phyloP scores from a whole-genome alignment of 2,888 invertebrate genomes.

The Yponomeuta evonymella region DNA sequence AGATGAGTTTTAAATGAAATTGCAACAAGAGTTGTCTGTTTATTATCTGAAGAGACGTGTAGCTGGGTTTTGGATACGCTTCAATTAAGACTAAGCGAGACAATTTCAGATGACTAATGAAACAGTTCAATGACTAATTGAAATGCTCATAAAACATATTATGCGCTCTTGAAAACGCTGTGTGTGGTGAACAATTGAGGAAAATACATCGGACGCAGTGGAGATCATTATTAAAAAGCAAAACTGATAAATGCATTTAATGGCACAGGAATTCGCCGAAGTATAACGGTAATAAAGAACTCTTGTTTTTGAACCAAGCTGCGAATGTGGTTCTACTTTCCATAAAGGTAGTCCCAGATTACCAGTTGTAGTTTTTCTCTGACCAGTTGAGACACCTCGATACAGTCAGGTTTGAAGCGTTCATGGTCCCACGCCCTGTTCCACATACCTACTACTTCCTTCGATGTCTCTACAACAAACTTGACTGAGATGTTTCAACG shows the following conservation, averaged over 20 bases:
- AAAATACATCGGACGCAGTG: slow-evolving; percentile 3
- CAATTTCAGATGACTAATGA: slow-evolving; percentile 62
- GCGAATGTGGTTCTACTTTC: slow-evolving; percentile 43
- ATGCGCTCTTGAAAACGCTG: slow-evolving; percentile 39
- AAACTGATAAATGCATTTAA: not conserved
- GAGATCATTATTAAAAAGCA: not conserved
- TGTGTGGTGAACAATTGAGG: slow-evolving; percentile 18
- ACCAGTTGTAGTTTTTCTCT: slow-evolving; percentile 45
- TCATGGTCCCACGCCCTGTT: slow-evolving; percentile 58
- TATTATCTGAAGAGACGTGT: slow-evolving; percentile 7
- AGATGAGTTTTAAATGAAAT: not conserved
- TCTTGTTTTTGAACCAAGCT: slow-evolving; percentile 3
- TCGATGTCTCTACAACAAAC: slow-evolving; percentile 7
- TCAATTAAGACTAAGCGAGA: slow-evolving; percentile 59
- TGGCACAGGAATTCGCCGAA: not conserved
- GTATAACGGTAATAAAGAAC: not conserved
- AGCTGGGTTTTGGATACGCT: slow-evolving; percentile 56
- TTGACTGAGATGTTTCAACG: not conserved
- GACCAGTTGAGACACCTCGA: slow-evolving; percentile 71
- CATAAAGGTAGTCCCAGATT: slow-evolving; percentile 28
- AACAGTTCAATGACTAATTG: slow-evolving; percentile 63
- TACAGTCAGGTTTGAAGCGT: slow-evolving; percentile 65
- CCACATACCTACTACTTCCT: slow-evolving; percentile 42
- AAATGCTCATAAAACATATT: slow-evolving; percentile 49
- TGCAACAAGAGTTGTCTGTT: not conserved